These are phyloP conservation scores for Malurus alboscapulatus DNA, from an alignment of 2,113 vertebrate species.

Conservation along the genomic window DNA sequence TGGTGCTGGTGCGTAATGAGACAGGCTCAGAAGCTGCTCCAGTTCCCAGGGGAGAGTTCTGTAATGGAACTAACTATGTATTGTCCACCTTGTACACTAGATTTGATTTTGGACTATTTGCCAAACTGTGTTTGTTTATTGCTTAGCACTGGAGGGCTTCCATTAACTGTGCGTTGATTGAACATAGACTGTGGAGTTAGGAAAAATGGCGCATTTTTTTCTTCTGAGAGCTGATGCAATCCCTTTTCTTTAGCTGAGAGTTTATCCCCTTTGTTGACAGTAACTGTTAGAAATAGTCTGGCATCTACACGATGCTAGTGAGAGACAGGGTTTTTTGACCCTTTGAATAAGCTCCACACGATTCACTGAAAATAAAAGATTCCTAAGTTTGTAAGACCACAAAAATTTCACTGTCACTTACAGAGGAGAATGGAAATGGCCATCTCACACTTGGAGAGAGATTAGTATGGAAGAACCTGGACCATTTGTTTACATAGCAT, in stretches of 20 bases:
- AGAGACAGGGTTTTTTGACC: not conserved
- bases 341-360: slow-evolving; percentile 18
- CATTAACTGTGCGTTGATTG: slow-evolving; percentile 80
- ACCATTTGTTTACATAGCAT: slow-evolving; percentile 45
- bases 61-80: slow-evolving; percentile 88
- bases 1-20: slow-evolving; percentile 92
- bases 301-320: slow-evolving; percentile 10
- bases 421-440: slow-evolving; percentile 38
- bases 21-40: slow-evolving; percentile 78
- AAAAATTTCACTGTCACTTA: not conserved
- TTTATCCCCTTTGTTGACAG: slow-evolving; percentile 55
- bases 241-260: slow-evolving; percentile 68
- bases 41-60: slow-evolving; percentile 84
- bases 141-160: slow-evolving; percentile 81
- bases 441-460: slow-evolving; percentile 8
- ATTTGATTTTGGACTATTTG: slow-evolving; percentile 92
- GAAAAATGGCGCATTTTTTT: slow-evolving; percentile 64
- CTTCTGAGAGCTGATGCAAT: slow-evolving; percentile 72
- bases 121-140: slow-evolving; percentile 87
- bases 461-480: slow-evolving; percentile 52
- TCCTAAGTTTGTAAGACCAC: slow-evolving; percentile 40
- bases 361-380: slow-evolving; percentile 48
- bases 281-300: slow-evolving; percentile 59
- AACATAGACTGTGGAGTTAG: slow-evolving; percentile 70
- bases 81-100: slow-evolving; percentile 82